Base-by-base conservation (phyloP, 2,888 invertebrate species). In the Drosophila imparisetae region DNA sequence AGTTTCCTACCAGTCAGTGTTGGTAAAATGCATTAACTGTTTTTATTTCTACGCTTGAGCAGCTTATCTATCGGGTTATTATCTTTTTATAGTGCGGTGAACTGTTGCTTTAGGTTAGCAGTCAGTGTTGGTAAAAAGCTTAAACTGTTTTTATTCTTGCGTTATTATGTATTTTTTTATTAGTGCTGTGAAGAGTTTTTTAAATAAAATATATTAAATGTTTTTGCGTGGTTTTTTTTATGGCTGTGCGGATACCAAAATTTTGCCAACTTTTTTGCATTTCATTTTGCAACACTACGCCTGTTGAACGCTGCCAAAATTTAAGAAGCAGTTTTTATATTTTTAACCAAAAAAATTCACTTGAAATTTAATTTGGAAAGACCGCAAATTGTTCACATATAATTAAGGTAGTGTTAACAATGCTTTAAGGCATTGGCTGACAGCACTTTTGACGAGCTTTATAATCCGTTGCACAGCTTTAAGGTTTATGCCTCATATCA, bases 401-500 rank as follows among this genome's bases (percentile, higher is more conserved):
- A 6, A 1, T 32, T 4, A 21, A 32, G 6, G 24, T 6, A 34
- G 48, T 59, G 34, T 36, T 48, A 48, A 48, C 27, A 48, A 45
- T 6, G 32, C 8, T 40, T 53, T 30, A 29, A 48, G 32, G 24
- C 15, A 52, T 27, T 42, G 27, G 2, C 10, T 61, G 21, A 2
- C 15, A 53, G 4, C 29, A 30, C n/a, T 18, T 18, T 45, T 52
- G 52, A 2, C 48, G 8, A 60, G 49, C n/a, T 54, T 27, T 21
- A 8, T 10, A n/a, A 55, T 55, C 11, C 15, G 4, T 11, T 6
- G 15, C 10, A 18, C 27, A 10, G 10, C 52, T 61, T 72, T 61
- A 52, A 61, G 40, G 38, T 5, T 27, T 32, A n/a, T 7, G 21
- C 11, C 58, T 40, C 15, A 55, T 27, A 57, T 61, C 11, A 57